These are phyloP conservation scores for Paedocypris sp. DNA, from an alignment of 2,113 vertebrate species.

Conservation along the genomic window DNA sequence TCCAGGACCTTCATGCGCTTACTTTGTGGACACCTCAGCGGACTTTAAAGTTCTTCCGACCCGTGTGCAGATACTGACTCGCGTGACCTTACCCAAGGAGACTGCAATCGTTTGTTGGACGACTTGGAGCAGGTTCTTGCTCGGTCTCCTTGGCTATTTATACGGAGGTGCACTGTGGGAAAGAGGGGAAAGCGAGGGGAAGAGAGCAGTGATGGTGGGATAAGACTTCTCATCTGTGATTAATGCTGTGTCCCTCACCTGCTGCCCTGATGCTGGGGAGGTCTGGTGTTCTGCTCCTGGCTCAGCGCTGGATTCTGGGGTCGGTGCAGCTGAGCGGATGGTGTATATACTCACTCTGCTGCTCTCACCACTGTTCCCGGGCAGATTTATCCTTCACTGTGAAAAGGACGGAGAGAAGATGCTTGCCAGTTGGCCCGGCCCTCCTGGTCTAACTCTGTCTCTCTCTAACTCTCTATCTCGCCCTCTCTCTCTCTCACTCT, in stretches of 20 bases:
- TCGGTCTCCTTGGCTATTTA: neutral
- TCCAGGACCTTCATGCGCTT: too few relatives aligned
- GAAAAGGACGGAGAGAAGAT: conserved; percentile 14
- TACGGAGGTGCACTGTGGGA: conserved; percentile 16
- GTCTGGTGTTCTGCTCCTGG: conserved; percentile 19
- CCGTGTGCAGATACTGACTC: conserved; percentile 6
- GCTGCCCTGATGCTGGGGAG: conserved; percentile 1
- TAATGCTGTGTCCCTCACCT: conserved; percentile 22
- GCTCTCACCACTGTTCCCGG: conserved; percentile 21
- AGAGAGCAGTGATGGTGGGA: conserved; percentile 12
- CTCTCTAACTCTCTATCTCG: neutral
- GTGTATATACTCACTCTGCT: conserved; percentile 6
- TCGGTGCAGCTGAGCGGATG: too few relatives aligned
- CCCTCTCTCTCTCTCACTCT: neutral
- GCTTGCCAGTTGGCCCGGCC: neutral
- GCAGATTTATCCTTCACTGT: conserved; percentile 30
- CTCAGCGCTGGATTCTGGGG: too few relatives aligned
- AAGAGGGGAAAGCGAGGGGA: neutral
- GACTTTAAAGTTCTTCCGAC: conserved; percentile 13
- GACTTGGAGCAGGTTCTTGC: neutral
- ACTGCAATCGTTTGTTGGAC: conserved; percentile 24
- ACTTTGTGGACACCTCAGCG: neutral
- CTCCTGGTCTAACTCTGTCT: neutral
- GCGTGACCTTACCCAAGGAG: conserved; percentile 13
- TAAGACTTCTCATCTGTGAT: conserved; percentile 27